Conservation (phyloP, 2,113 vertebrate species). For the Myotis brandtii region DNA sequence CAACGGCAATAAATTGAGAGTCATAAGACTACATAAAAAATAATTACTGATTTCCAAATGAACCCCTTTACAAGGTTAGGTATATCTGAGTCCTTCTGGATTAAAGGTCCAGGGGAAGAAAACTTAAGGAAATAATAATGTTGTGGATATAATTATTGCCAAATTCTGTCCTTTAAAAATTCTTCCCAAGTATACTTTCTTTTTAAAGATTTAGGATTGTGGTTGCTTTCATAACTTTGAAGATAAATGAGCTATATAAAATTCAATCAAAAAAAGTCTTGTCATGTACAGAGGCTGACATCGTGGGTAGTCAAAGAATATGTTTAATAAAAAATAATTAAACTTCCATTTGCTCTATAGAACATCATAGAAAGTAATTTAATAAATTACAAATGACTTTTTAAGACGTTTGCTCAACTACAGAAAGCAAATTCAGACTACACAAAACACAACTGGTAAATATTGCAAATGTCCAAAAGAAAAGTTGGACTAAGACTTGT, state of each 20-base stretch:
- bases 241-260: conserved; percentile 52
- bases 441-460: conserved; percentile 99
- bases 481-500: conserved; percentile 93
- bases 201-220: conserved; percentile 40
- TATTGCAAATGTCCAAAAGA: conserved; percentile 97
- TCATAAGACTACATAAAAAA: neutral
- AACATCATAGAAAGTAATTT: conserved; percentile 99
- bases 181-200: neutral
- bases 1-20: conserved; percentile 21
- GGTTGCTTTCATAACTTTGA: conserved; percentile 32
- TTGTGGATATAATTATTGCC: neutral
- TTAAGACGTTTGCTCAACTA: conserved; percentile 98
- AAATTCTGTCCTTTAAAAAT: conserved; percentile 47
- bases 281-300: conserved; percentile 88
- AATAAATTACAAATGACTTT: conserved; percentile 99
- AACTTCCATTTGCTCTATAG: conserved; percentile 99
- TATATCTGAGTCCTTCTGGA: neutral
- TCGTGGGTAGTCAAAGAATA: conserved; percentile 99
- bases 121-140: neutral
- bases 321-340: conserved; percentile 99
- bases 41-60: neutral
- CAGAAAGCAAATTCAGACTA: conserved; percentile 98
- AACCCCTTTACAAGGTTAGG: neutral
- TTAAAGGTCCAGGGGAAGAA: neutral
- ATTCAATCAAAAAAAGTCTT: conserved; percentile 66